Conservation (phyloP, 2,797 vertebrate genomes). For the Eptatretus atami region DNA sequence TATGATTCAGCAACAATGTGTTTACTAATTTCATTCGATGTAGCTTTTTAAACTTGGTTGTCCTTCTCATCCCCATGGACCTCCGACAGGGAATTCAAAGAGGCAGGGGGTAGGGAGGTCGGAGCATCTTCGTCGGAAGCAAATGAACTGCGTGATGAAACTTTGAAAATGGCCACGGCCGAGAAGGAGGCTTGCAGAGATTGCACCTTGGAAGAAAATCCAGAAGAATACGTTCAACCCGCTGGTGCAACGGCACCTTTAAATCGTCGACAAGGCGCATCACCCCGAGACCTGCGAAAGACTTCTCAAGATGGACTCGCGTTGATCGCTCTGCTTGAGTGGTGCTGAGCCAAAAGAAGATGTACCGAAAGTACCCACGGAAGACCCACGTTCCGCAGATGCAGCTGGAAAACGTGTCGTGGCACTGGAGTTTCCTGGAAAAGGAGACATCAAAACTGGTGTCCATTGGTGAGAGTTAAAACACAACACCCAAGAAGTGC, state of each 20-base stretch:
- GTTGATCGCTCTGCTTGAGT: constrained; percentile 63
- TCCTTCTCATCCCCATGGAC: no score
- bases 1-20: no score
- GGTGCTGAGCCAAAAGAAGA: constrained; percentile 72
- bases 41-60: no score
- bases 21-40: no score
- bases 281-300: constrained; percentile 44
- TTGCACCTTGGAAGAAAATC: constrained; percentile 75
- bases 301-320: constrained; percentile 60
- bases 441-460: constrained; percentile 62
- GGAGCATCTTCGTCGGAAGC: no score
- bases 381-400: constrained; percentile 69
- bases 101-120: no score
- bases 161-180: constrained; percentile 36
- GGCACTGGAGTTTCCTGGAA: constrained; percentile 64
- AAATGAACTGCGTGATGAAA: constrained; percentile 6
- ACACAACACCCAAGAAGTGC: no score
- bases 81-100: no score
- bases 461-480: constrained; percentile 39
- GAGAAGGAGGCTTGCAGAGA: constrained; percentile 71
- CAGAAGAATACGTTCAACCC: constrained; percentile 89
- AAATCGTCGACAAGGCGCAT: constrained; percentile 65
- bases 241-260: constrained; percentile 84
- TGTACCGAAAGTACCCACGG: constrained; percentile 55
- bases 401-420: constrained; percentile 91